These are phyloP conservation scores for Diabrotica undecimpunctata DNA, from an alignment of 1,140 invertebrate species.

Conservation along the genomic window DNA sequence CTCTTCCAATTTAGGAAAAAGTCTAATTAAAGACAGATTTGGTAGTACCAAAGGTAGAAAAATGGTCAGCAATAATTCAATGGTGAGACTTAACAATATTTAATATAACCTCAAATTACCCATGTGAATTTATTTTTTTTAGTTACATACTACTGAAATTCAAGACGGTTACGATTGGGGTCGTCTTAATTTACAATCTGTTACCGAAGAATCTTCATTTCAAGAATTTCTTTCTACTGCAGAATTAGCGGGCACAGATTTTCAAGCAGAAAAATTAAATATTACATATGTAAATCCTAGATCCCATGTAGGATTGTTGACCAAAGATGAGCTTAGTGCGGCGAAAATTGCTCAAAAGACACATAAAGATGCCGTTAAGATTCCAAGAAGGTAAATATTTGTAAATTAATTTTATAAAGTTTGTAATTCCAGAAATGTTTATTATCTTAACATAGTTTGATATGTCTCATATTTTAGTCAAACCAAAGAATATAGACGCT, in stretches of 20 bases:
- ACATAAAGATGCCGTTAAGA: conserved; percentile 65
- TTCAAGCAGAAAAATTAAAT: conserved; percentile 86
- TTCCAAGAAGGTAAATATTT: conserved; percentile 66
- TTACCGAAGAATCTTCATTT: conserved; percentile 92
- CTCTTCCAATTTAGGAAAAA: conserved; percentile 57
- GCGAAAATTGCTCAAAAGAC: conserved; percentile 62
- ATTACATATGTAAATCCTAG: conserved; percentile 71
- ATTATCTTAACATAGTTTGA: too few species aligned
- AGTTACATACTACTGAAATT: conserved; percentile 84
- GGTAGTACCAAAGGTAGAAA: conserved; percentile 54
- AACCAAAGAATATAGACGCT: too few species aligned
- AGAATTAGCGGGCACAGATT: conserved; percentile 89
- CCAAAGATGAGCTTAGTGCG: conserved; percentile 59
- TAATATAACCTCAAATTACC: background rate
- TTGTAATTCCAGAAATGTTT: background rate
- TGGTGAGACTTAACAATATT: conserved; percentile 49
- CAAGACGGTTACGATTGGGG: conserved; percentile 89
- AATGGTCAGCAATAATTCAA: conserved; percentile 60
- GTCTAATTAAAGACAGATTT: conserved; percentile 76
- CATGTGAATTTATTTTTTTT: conserved; percentile 38
- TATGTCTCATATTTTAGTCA: too few species aligned
- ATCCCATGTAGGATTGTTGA: conserved; percentile 58
- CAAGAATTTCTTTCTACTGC: conserved; percentile 95
- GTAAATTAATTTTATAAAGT: background rate
- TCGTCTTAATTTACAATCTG: conserved; percentile 83